Percentiles rank a stretch among this genome's conserved stretches.
Evolutionary conservation across 2,113 vertebrate species (phyloP).

Genomic region (Psilopsiagon aymara): DNA sequence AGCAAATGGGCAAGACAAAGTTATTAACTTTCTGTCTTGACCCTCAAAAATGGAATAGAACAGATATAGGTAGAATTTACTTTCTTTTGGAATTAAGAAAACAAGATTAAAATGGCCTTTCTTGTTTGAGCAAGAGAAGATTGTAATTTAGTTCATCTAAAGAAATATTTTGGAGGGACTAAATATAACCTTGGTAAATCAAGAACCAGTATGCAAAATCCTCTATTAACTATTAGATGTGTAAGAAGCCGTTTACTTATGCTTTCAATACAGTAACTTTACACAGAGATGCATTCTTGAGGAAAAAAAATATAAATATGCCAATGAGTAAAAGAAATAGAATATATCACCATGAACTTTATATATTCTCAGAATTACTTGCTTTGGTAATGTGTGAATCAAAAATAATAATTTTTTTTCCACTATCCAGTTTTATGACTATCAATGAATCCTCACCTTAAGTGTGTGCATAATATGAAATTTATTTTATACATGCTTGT

Average conservation of each 20-base stretch:
- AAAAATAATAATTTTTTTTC: background rate
- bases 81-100: background rate
- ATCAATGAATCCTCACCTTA: background rate
- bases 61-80: background rate
- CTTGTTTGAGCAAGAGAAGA: background rate
- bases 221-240: background rate
- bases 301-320: background rate
- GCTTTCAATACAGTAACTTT: background rate
- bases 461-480: background rate
- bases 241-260: background rate
- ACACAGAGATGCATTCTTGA: background rate
- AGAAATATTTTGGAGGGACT: background rate
- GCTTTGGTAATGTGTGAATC: background rate
- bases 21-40: slow-evolving; percentile 51
- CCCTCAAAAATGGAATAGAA: slow-evolving; percentile 23
- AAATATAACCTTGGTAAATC: background rate
- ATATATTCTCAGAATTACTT: background rate
- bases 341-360: background rate
- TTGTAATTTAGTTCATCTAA: background rate
- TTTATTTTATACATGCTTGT: background rate
- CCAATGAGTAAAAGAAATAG: background rate
- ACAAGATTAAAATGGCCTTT: background rate
- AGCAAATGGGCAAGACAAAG: slow-evolving; percentile 53
- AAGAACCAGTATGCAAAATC: background rate
- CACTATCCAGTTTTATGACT: background rate